Evolutionary conservation across 2,797 vertebrate species (phyloP).

Genomic region (Lacerta bilineata): DNA sequence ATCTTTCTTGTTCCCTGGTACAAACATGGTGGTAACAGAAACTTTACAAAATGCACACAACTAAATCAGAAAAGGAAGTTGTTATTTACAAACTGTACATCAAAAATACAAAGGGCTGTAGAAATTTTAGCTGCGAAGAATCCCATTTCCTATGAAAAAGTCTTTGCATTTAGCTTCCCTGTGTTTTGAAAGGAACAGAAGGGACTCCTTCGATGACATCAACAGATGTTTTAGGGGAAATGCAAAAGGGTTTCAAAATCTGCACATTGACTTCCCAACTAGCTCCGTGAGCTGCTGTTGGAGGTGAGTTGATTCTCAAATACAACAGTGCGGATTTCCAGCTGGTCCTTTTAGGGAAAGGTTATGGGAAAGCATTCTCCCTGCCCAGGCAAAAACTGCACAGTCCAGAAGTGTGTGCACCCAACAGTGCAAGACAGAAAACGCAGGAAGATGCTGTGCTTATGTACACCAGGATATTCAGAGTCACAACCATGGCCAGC

Average conservation of each 20-base stretch:
- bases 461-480: not conserved
- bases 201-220: not conserved
- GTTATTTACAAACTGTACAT: constrained; percentile 55
- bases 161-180: fast-evolving
- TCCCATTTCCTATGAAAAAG: not conserved
- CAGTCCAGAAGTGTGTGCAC: not conserved
- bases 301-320: not conserved
- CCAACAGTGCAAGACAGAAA: not conserved
- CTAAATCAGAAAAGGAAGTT: constrained; percentile 2
- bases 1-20: not conserved
- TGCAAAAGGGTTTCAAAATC: not conserved
- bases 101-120: not conserved
- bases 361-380: not conserved
- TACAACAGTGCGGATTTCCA: not conserved
- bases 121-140: fast-evolving
- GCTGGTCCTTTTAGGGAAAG: not conserved
- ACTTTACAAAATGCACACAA: fast-evolving
- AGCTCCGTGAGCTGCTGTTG: not conserved
- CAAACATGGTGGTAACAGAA: no score
- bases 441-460: no score
- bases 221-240: no score
- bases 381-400: not conserved
- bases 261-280: not conserved
- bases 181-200: no score
- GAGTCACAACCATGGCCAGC: not conserved